Evolutionary conservation across 2,113 vertebrate genomes (phyloP), one percentile per base, ranked within the genome.

Genomic region (Mirounga angustirostris): DNA sequence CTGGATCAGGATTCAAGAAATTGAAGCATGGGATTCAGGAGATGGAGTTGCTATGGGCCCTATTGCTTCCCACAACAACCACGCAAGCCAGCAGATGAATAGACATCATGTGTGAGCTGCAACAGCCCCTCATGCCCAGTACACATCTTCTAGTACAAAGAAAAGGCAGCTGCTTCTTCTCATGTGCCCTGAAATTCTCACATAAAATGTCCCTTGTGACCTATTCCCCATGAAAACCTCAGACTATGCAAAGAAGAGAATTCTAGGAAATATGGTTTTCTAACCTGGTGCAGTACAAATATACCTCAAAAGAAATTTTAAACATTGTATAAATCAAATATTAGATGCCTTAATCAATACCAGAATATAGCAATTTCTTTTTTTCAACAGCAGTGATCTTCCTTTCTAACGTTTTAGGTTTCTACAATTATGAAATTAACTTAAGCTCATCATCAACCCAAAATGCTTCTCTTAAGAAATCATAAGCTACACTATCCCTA

Each of bases 121-220:
- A 89, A 33, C 22, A 54, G 8, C 0, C 0, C 4, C n/a, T 63
- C 12, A 6, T 0, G 0, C 18, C 1, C 7, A 11, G 21, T 28
- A 43, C 6, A 73, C 4, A 40, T 7, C 26, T 87, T 67, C 8
- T 3, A 13, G 12, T 15, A 8, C 56, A 33, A 43, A 86, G 9
- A 67, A 4, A 76, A 78, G 40, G 14, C 22, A 19, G 14, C 0
- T 11, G 3, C 14, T 74, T 1, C 4, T 28, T 24, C 5, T 11
- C 13, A 26, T 30, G 1, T 24, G 22, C 10, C 3, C 36, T 58
- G 6, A 30, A 58, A 13, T 22, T 85, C 43, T 14, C 14, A 28
- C 14, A 24, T 2, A 40, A 40, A 56, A n/a, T 56, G 7, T 80
- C 21, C 40, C 4, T 26, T 65, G 7, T 89, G 28, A 28, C 7